phyloP scores from a whole-genome alignment of 1,140 invertebrate genomes.

The Formica selysi region DNA sequence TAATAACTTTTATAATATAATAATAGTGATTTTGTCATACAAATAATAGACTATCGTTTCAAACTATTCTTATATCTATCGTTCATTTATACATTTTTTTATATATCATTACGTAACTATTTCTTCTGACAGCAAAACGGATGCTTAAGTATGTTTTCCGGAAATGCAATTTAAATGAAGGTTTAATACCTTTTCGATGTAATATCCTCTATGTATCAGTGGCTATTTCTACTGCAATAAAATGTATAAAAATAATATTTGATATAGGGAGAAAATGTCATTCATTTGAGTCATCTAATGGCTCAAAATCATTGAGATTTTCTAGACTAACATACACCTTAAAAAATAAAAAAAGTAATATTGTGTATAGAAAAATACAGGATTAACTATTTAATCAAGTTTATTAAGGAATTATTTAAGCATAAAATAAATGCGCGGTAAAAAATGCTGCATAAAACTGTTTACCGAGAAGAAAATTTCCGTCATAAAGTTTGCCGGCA shows the following conservation, averaged over 20 bases:
- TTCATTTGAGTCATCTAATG: constrained; percentile 15
- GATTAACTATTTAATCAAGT: constrained; percentile 24
- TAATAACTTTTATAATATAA: neutral
- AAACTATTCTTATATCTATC: neutral
- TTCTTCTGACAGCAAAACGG: neutral
- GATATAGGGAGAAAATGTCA: constrained; percentile 18
- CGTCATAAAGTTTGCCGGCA: constrained; percentile 46
- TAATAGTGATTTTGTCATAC: neutral
- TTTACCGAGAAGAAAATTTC: constrained; percentile 39
- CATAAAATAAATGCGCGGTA: neutral
- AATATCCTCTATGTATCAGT: constrained; percentile 21
- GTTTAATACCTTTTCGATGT: constrained; percentile 7
- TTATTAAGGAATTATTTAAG: constrained; percentile 42
- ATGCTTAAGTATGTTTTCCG: neutral
- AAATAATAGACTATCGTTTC: neutral
- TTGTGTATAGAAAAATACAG: neutral
- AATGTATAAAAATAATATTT: constrained; percentile 64
- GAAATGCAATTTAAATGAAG: neutral
- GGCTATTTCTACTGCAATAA: constrained; percentile 1
- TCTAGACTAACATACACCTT: neutral
- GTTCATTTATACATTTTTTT: neutral
- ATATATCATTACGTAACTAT: neutral
- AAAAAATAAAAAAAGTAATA: constrained; percentile 8
- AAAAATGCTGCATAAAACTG: constrained; percentile 22
- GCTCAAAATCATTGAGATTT: neutral